A percentile compares a stretch with the other conserved stretches of the same genome.
These are phyloP conservation scores for Ellobium chinense DNA, from an alignment of 2,888 invertebrate species.

Conservation along the genomic window DNA sequence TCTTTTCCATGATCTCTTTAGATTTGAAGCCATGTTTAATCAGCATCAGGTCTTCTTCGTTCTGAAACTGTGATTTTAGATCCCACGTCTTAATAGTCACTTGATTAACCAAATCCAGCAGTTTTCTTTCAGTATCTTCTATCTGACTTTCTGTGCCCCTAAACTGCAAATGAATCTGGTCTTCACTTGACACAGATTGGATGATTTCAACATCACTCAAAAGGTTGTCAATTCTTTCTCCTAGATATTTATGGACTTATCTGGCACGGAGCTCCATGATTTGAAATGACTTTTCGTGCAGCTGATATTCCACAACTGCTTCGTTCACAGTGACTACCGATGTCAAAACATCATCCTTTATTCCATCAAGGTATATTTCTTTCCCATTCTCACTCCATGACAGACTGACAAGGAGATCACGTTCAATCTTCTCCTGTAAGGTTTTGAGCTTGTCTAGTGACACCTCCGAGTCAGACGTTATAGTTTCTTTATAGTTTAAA, in stretches of 20 bases:
- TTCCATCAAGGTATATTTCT: slow-evolving; percentile 16
- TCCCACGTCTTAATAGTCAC: slow-evolving; percentile 5
- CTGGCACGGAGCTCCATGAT: neutral
- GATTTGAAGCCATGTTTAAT: slow-evolving; percentile 7
- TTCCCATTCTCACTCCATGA: neutral
- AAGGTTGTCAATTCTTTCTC: neutral
- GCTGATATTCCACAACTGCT: neutral
- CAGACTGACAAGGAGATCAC: slow-evolving; percentile 9
- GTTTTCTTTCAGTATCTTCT: neutral
- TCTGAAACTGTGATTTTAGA: slow-evolving; percentile 16
- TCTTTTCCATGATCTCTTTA: slow-evolving; percentile 1
- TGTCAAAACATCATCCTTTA: slow-evolving; percentile 29
- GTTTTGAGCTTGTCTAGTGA: neutral
- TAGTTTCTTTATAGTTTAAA: slow-evolving; percentile 23
- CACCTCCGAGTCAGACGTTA: neutral
- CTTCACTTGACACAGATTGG: neutral
- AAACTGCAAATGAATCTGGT: neutral
- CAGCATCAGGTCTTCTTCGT: slow-evolving; percentile 12
- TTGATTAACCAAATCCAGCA: neutral
- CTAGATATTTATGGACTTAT: neutral
- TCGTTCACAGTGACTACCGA: neutral
- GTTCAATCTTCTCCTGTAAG: neutral
- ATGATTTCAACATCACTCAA: neutral
- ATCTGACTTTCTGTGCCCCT: too few relatives aligned
- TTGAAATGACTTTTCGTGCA: slow-evolving; percentile 7